Evolutionary conservation across 2,113 vertebrate genomes (phyloP).

Genomic region (Deroptyus accipitrinus): DNA sequence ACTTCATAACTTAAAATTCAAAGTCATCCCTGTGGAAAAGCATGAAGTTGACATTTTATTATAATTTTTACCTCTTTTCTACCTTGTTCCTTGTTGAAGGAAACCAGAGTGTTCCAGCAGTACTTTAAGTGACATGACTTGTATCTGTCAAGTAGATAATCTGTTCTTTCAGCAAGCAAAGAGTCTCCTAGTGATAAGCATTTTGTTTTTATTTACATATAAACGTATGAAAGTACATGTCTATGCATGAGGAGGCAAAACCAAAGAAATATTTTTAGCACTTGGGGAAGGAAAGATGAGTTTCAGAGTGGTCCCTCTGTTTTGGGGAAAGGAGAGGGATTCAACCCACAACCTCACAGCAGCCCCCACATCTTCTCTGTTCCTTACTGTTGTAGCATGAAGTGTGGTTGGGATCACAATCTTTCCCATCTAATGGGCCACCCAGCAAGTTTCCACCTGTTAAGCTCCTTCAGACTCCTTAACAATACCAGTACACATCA

Average conservation of each 20-base stretch:
- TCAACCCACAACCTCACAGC: neutral
- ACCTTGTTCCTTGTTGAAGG: neutral
- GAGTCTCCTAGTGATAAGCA: neutral
- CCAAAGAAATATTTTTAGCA: neutral
- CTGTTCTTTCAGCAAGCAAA: conserved; percentile 6
- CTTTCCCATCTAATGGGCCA: neutral
- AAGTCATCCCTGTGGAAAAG: neutral
- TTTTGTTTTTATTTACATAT: neutral
- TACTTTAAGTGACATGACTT: neutral
- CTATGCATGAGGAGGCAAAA: neutral
- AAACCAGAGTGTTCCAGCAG: neutral
- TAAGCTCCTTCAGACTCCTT: neutral
- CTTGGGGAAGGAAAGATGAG: neutral
- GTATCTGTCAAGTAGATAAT: neutral
- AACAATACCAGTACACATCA: neutral
- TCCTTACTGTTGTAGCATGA: neutral
- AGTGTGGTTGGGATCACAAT: neutral
- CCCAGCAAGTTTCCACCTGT: neutral
- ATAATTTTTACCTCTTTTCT: neutral
- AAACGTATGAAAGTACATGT: neutral
- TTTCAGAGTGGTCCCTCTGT: neutral
- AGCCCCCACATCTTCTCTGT: neutral
- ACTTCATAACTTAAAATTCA: neutral
- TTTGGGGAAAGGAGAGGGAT: neutral
- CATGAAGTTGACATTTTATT: neutral